phyloP scores from a whole-genome alignment of 1,140 invertebrate genomes.

The Euborellia annulipes region DNA sequence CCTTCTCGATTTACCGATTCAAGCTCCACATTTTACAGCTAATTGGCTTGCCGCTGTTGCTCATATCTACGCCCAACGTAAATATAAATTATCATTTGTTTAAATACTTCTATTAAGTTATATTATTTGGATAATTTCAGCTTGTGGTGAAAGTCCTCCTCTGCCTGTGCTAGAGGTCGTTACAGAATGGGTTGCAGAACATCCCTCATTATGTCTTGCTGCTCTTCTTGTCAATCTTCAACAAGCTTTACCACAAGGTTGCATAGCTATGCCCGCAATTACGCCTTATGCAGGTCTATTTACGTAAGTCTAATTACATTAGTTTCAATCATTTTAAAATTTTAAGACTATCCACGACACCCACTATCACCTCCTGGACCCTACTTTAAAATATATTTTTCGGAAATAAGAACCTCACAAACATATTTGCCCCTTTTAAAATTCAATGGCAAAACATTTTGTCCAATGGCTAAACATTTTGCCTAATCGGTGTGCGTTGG shows the following conservation, averaged over 20 bases:
- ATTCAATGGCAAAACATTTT: too few species aligned
- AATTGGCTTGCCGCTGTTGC: constrained; percentile 65
- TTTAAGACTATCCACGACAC: too few species aligned
- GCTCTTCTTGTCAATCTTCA: constrained; percentile 43
- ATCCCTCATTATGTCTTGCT: constrained; percentile 49
- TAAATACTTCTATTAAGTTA: not conserved
- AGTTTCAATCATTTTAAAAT: too few species aligned
- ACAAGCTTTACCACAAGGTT: constrained; percentile 49
- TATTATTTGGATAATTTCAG: too few species aligned
- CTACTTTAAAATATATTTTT: too few species aligned
- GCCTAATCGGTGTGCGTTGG: too few species aligned
- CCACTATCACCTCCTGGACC: too few species aligned
- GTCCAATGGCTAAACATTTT: too few species aligned
- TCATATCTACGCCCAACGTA: constrained; percentile 41
- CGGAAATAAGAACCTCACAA: too few species aligned
- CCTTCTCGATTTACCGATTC: constrained; percentile 45
- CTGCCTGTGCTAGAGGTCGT: constrained; percentile 41
- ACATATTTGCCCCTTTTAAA: too few species aligned
- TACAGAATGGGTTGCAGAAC: constrained; percentile 46
- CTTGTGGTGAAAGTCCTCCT: constrained; percentile 26
- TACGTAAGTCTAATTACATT: constrained; percentile 19
- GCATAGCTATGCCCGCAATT: constrained; percentile 65
- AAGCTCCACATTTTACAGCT: constrained; percentile 59
- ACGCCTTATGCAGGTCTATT: constrained; percentile 64
- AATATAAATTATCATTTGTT: constrained; percentile 18